Evolutionary conservation across 30 jellyfish, hydroid and myxozoan genomes (phyloP).

Genomic region (Morbakka virulenta): DNA sequence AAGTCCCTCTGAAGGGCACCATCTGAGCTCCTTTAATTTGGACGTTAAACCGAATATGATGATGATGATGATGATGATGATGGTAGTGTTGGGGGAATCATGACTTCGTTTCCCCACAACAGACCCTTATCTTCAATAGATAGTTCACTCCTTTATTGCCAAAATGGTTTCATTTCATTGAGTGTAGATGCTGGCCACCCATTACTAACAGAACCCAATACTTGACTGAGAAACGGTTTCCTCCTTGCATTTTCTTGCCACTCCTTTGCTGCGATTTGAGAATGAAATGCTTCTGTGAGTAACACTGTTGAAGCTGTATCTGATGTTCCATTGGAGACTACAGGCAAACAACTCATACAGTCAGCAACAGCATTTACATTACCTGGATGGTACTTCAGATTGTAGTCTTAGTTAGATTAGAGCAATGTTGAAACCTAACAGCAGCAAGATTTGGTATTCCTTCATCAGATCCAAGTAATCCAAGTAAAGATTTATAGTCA

Average conservation of each 20-base stretch:
- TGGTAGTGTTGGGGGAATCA: slow-evolving; percentile 1
- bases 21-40: neutral
- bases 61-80: no score
- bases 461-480: neutral
- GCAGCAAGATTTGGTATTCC: slow-evolving; percentile 49
- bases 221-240: no score
- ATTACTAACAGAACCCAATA: no score
- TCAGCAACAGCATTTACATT: slow-evolving; percentile 39
- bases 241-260: no score
- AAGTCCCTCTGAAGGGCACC: no score
- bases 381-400: slow-evolving; percentile 5
- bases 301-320: neutral
- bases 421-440: slow-evolving; percentile 41
- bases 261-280: no score
- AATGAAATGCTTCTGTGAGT: no score
- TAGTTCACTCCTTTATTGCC: neutral
- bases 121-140: slow-evolving; percentile 2
- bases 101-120: slow-evolving; percentile 16
- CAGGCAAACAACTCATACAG: slow-evolving; percentile 8
- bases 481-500: slow-evolving; percentile 49
- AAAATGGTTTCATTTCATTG: slow-evolving; percentile 1
- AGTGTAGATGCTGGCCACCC: no score
- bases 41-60: no score
- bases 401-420: neutral
- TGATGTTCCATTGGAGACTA: slow-evolving; percentile 26